Evolutionary conservation across 2,113 vertebrate genomes (phyloP).

Genomic region (Seriola dumerili): DNA sequence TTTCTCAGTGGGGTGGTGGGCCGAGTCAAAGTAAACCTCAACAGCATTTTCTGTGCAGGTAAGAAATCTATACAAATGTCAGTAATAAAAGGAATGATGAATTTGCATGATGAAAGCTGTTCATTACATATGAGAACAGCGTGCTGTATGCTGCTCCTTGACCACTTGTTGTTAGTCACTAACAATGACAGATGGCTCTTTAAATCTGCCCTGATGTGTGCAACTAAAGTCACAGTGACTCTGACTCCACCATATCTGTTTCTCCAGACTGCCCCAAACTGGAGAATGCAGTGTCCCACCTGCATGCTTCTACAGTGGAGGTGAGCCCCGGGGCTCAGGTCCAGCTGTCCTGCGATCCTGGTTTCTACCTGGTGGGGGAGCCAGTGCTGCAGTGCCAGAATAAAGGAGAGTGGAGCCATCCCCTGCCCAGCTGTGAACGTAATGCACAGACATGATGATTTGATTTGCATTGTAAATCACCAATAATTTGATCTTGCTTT

Average conservation of each 20-base stretch:
- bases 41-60: conserved; percentile 96
- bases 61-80: conserved; percentile 51
- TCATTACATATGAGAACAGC: too few relatives aligned
- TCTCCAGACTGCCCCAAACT: conserved; percentile 92
- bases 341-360: conserved; percentile 92
- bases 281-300: conserved; percentile 87
- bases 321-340: conserved; percentile 91
- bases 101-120: too few relatives aligned
- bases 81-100: not conserved
- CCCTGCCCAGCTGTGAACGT: conserved; percentile 95
- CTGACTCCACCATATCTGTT: not conserved
- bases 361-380: conserved; percentile 95
- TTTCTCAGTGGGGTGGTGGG: conserved; percentile 92
- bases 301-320: conserved; percentile 85
- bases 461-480: not conserved
- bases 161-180: too few relatives aligned
- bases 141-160: not conserved
- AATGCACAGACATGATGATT: conserved; percentile 61
- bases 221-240: not conserved
- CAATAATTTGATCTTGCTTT: not conserved
- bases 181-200: not conserved
- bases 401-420: conserved; percentile 93
- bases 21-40: conserved; percentile 92
- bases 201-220: not conserved
- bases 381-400: conserved; percentile 93